A percentile compares a stretch with the other conserved stretches of the same genome.
Evolutionary conservation across 2,797 vertebrate genomes (phyloP).

Genomic region (Tenualosa ilisha): DNA sequence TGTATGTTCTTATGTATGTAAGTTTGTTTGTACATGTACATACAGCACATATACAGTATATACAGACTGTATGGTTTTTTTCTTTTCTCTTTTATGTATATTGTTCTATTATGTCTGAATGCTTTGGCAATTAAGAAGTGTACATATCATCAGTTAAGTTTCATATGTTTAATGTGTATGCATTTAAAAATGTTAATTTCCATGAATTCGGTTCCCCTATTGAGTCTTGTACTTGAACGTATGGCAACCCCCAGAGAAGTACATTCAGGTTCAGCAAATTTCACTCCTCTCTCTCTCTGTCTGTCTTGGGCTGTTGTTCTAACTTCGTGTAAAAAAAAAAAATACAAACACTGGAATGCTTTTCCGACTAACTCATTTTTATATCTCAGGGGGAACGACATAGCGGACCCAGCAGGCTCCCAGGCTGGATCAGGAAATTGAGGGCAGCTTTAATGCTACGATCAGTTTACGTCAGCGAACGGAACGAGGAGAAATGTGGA

Average conservation of each 20-base stretch:
- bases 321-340: not conserved
- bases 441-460: slow-evolving; percentile 2
- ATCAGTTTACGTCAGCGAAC: slow-evolving; percentile 14
- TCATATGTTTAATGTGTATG: not conserved
- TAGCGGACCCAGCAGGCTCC: not conserved
- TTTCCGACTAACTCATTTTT: slow-evolving; percentile 5
- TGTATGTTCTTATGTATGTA: too few relatives aligned
- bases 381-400: not conserved
- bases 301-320: not conserved
- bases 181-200: not conserved
- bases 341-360: not conserved
- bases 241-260: not conserved
- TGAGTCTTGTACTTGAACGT: not conserved
- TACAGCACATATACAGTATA: too few relatives aligned
- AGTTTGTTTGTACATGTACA: too few relatives aligned
- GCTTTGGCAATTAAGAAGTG: too few relatives aligned
- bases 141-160: not conserved
- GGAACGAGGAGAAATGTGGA: not conserved
- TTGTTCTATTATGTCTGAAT: too few relatives aligned
- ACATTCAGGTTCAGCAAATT: not conserved
- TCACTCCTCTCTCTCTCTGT: not conserved
- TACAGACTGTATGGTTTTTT: not conserved
- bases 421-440: not conserved
- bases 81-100: too few relatives aligned
- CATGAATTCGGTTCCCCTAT: not conserved